Evolutionary conservation across 37 sponge, comb jelly and placozoan species (phyloP), one percentile per base, ranked within the genome.

Genomic region (Spongilla lacustris): DNA sequence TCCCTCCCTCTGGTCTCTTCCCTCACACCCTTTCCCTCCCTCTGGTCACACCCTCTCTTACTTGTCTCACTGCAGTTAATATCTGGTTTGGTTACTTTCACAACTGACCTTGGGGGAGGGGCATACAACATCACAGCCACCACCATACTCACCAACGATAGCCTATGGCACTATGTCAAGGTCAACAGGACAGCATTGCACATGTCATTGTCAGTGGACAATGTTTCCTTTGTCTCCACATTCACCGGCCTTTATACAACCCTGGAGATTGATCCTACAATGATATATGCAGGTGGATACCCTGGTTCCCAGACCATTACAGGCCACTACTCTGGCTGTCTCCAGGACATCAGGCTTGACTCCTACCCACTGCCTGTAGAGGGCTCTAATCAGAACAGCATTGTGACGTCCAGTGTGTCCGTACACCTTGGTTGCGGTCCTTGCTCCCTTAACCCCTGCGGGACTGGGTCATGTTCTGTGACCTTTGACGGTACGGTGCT

Each of bases 381-480:
- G 17, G 76, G 70, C 34, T 27, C 84, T 25, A 92, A 87, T 83
- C 33, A 80, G 31, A 84, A 84, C 68, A 88, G 88, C 26, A 69
- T 50, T 69, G 85, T 92, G 30, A 36, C 29, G 0, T 87, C 79
- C 74, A 66, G 28, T 31, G 88, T 84, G 8, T 21, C 5, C 25
- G 12, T 0, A 24, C 48, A 38, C 19, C 41, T 17, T 35, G 34
- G 31, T 3, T 25, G n/a, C 10, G 76, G 88, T 35, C 77, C 78
- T 25, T 91, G 91, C 35, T 78, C 69, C 30, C 83, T 84, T 22
- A 66, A 91, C 50, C 91, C 91, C 4, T 91, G 91, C 36, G 79
- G 69, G 24, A 0, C 28, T 21, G 83, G 83, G 13, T 80, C 58
- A 32, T 91, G 91, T 71, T 58, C 73, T 0, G 87, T 79, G 75